A percentile compares a stretch with the other conserved stretches of the same genome.
Conservation (phyloP, 2,888 invertebrate genomes). For the Dugesia japonica region DNA sequence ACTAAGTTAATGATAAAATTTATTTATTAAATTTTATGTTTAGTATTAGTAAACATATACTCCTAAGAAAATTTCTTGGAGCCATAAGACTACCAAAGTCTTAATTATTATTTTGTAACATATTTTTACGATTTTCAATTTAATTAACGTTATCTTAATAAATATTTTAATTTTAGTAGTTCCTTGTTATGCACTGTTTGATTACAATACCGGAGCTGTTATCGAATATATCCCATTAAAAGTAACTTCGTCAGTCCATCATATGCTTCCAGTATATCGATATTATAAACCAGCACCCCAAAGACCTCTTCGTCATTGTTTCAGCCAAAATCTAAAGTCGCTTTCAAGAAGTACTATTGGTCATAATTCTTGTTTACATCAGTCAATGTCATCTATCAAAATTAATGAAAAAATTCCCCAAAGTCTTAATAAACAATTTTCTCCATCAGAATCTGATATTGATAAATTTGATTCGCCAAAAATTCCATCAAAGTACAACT, state of each 20-base stretch:
- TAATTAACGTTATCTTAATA: too few species aligned
- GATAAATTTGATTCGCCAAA: background rate
- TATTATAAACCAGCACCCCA: conserved; percentile 23
- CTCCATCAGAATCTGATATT: background rate
- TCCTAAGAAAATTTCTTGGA: too few species aligned
- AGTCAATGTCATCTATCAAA: background rate
- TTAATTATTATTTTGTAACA: too few species aligned
- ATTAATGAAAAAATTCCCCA: background rate
- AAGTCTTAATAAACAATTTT: background rate
- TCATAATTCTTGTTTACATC: background rate
- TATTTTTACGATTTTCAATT: too few species aligned
- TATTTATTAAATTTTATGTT: too few species aligned
- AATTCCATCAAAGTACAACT: background rate
- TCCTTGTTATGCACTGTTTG: conserved; percentile 31
- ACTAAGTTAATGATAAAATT: too few species aligned
- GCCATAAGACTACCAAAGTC: too few species aligned
- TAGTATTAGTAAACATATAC: too few species aligned
- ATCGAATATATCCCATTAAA: conserved; percentile 26
- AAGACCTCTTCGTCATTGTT: background rate
- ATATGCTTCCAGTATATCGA: conserved; percentile 21
- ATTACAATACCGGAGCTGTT: conserved; percentile 32
- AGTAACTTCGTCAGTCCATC: background rate
- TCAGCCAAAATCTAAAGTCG: background rate
- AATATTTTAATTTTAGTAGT: conserved; percentile 16
- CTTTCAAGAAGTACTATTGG: background rate